A percentile compares a stretch with the other conserved stretches of the same genome.
Evolutionary conservation across 1,140 invertebrate species (phyloP).

Genomic region (Cydia amplana): DNA sequence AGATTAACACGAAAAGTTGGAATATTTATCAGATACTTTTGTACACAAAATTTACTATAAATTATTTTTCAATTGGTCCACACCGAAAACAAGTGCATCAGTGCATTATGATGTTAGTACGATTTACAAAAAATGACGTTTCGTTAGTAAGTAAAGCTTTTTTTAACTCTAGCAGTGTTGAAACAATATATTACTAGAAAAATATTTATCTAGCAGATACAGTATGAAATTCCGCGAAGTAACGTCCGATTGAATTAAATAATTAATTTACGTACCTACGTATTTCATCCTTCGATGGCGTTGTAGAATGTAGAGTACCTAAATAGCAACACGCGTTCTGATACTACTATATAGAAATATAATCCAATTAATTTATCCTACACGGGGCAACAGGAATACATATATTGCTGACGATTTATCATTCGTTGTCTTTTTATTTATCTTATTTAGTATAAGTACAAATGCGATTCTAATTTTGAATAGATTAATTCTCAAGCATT

Average conservation of each 20-base stretch:
- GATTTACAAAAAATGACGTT: neutral
- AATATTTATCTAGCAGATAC: no score
- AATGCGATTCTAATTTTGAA: no score
- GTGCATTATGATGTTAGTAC: slow-evolving; percentile 8
- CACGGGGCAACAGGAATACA: neutral
- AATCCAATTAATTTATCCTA: neutral
- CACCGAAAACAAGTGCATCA: slow-evolving; percentile 25
- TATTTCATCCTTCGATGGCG: neutral
- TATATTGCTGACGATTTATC: no score
- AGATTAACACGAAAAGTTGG: neutral
- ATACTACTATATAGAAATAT: neutral
- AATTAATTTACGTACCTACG: neutral
- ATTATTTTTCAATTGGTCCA: slow-evolving; percentile 32
- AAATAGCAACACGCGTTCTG: no score
- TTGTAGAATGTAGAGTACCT: no score
- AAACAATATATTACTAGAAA: neutral
- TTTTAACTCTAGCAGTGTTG: neutral
- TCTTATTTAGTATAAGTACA: no score
- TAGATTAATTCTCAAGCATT: no score
- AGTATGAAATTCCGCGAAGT: no score
- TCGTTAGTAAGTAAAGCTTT: neutral
- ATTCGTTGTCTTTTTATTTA: no score
- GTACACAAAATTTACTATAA: neutral
- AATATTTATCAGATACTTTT: neutral
- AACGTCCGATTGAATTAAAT: no score